phyloP scores from a whole-genome alignment of 2,797 vertebrate genomes.

The Sternotherus odoratus region DNA sequence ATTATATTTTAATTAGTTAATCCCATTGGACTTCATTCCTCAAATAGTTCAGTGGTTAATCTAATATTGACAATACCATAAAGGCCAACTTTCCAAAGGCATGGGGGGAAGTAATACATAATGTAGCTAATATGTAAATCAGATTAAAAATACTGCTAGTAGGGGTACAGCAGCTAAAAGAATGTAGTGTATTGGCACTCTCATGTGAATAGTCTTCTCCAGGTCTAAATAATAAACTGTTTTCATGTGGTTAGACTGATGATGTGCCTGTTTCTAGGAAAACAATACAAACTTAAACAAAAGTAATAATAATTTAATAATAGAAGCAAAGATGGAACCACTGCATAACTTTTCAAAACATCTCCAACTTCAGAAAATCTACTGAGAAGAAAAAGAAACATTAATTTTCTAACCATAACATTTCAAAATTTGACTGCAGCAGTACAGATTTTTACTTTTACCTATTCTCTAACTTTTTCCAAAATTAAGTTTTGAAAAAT shows the following conservation, averaged over 20 bases:
- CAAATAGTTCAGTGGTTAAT: background rate
- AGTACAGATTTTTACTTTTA: background rate
- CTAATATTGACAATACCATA: background rate
- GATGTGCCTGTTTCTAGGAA: background rate
- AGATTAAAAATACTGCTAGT: background rate
- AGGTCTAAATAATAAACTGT: background rate
- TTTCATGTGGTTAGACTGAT: background rate
- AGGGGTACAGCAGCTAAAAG: rapidly evolving
- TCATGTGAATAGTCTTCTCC: background rate
- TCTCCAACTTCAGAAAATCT: background rate
- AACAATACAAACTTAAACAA: background rate
- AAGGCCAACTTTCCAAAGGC: background rate
- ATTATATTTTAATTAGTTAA: background rate
- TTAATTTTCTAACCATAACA: too few relatives aligned
- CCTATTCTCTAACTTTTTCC: background rate
- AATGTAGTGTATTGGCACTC: background rate
- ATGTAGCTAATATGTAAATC: rapidly evolving
- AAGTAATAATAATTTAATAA: background rate
- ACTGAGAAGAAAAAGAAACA: background rate
- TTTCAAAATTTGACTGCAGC: too few relatives aligned
- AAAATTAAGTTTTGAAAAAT: background rate
- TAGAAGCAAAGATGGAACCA: background rate
- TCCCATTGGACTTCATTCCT: background rate
- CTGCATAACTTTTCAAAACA: rapidly evolving
- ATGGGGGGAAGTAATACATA: background rate